A percentile compares a stretch with the other conserved stretches of the same genome.
Evolutionary conservation across 2,797 vertebrate species (phyloP).

Genomic region (Macropodus opercularis): DNA sequence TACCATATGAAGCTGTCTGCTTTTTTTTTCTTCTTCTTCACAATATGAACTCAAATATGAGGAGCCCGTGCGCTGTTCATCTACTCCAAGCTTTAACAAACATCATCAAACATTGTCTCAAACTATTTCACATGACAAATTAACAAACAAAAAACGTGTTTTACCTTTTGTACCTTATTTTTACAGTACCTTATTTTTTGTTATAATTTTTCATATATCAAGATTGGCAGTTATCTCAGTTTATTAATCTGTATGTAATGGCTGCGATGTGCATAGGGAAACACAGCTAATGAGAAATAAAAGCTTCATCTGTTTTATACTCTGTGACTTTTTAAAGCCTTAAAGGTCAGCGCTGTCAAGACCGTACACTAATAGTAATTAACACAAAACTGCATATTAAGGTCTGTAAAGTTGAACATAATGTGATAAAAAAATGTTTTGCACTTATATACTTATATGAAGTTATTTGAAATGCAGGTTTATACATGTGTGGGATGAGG

Average conservation of each 20-base stretch:
- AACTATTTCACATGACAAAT: background rate
- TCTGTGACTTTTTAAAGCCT: background rate
- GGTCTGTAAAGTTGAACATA: background rate
- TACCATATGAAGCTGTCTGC: conserved; percentile 1
- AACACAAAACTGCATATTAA: background rate
- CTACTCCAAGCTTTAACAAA: background rate
- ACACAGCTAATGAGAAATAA: background rate
- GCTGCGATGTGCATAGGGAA: background rate
- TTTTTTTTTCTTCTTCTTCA: conserved; percentile 7
- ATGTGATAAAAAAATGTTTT: background rate
- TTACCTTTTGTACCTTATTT: too few species aligned
- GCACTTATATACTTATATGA: too few species aligned
- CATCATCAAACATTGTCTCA: too few species aligned
- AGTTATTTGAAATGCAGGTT: background rate
- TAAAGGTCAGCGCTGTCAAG: background rate
- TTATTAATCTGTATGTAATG: too few species aligned
- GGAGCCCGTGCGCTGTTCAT: background rate
- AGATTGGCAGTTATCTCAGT: too few species aligned
- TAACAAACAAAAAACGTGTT: too few species aligned
- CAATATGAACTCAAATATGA: background rate
- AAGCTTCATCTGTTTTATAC: background rate
- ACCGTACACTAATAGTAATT: background rate
- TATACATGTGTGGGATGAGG: background rate
- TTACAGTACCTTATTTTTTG: too few species aligned
- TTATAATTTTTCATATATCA: background rate